Evolutionary conservation across 2,113 vertebrate species (phyloP), one percentile per base, ranked within the genome.

Genomic region (Montifringilla adamsi): DNA sequence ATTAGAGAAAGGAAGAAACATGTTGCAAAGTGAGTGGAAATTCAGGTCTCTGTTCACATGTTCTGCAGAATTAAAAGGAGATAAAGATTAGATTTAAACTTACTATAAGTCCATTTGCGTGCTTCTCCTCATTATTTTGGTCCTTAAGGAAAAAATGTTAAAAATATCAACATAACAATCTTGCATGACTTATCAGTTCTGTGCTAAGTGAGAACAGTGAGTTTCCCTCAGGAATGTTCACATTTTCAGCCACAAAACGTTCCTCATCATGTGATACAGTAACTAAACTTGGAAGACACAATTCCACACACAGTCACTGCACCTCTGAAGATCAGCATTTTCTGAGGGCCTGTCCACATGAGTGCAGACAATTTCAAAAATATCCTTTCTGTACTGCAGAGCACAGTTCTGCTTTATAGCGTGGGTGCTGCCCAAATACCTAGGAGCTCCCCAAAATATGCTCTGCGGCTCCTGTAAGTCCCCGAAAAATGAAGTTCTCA

Each of bases 91-190:
- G 96, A 95, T 98, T 88, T 96, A 98, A 98, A 99, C 99, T 99
- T 99, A 99, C 99, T 99, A 99, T 99, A 97, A 99, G 98, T 99
- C 99, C 99, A 99, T 99, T 98, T 99, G 99, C 98, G 99, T 99
- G 99, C 98, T 99, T 99, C 97, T 99, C 99, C 98, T 99, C 98
- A 98, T 99, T 99, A 99, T 98, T 99, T 99, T 99, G 99, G 98
- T 99, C 99, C 99, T 99, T 99, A 98, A 98, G 98, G 99, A 98
- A 99, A 87, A 98, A 99, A 99, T 96, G 98, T 98, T 98, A 97
- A 94, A 97, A 97, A 98, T 81, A 97, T 98, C 98, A 98, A 98
- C 98, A 98, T n/a, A 97, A 98, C 87, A 95, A 93, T 97, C 97
- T 96, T 95, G 95, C 31, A 97, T 72, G 79, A 78, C 87, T 89